Conservation (phyloP, 2,113 vertebrate genomes). For the Cephalopholis sonnerati region DNA sequence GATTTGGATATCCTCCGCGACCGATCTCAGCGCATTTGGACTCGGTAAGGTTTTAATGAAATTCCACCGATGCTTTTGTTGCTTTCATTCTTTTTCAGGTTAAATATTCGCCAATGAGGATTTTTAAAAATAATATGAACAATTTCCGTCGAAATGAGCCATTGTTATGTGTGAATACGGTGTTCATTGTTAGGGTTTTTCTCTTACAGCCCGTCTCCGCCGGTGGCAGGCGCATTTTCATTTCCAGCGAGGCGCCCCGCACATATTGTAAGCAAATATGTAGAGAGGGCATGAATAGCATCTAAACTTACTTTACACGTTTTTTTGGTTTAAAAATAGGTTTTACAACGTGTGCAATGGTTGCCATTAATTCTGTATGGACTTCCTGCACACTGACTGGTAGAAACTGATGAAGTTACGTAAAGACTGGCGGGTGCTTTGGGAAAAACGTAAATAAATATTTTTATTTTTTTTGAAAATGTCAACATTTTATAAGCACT, state of each 20-base stretch:
- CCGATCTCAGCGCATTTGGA: slow-evolving; percentile 68
- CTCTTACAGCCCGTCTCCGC: slow-evolving; percentile 23
- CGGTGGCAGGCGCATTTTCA: slow-evolving; percentile 65
- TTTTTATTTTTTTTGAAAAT: background rate
- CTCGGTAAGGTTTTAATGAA: slow-evolving; percentile 76
- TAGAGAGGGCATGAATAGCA: slow-evolving; percentile 5
- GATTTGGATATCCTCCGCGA: slow-evolving; percentile 74
- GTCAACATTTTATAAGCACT: background rate
- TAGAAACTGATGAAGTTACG: slow-evolving; percentile 19
- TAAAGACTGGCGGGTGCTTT: background rate
- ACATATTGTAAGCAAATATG: background rate
- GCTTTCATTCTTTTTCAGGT: slow-evolving; percentile 15
- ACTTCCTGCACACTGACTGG: background rate
- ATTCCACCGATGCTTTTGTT: slow-evolving; percentile 37
- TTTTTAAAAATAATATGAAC: background rate
- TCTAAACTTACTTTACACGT: background rate
- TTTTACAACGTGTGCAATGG: rapidly evolving
- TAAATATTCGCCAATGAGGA: background rate
- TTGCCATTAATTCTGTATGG: background rate
- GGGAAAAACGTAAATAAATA: background rate
- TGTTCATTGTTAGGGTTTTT: slow-evolving; percentile 18
- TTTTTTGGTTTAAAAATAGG: background rate
- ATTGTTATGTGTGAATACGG: background rate
- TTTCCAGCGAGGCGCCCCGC: slow-evolving; percentile 38
- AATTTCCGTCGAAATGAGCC: background rate